These are phyloP conservation scores for Chunga burmeisteri DNA, from an alignment of 2,113 vertebrate genomes.

Conservation along the genomic window DNA sequence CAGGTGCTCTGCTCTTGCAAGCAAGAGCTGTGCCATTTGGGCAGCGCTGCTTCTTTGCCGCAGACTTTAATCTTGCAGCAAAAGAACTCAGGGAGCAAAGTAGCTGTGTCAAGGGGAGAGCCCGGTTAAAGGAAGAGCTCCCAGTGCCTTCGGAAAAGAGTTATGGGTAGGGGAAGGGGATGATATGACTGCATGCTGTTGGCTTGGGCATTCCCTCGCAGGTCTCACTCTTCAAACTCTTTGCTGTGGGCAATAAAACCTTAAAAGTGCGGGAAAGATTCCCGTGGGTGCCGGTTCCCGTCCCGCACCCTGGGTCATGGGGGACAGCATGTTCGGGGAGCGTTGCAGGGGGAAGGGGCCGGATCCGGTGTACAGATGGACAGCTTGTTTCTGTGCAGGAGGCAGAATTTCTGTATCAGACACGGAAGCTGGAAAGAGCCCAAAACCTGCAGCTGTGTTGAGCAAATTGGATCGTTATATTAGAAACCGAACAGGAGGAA, in stretches of 20 bases:
- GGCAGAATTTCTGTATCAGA: background rate
- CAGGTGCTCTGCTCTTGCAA: background rate
- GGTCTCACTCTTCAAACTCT: background rate
- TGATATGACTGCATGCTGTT: background rate
- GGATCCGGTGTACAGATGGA: background rate
- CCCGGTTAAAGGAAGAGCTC: background rate
- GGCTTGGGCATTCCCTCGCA: background rate
- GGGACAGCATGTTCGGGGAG: rapidly evolving
- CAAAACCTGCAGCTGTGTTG: slow-evolving; percentile 45
- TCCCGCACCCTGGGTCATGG: background rate
- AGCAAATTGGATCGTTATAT: slow-evolving; percentile 43
- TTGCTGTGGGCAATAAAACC: background rate
- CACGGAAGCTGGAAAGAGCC: slow-evolving; percentile 27
- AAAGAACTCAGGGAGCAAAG: background rate
- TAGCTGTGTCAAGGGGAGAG: background rate
- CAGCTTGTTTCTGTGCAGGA: background rate
- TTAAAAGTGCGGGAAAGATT: background rate
- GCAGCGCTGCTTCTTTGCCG: background rate
- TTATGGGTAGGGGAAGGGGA: background rate
- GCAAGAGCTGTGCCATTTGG: rapidly evolving
- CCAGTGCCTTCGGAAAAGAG: background rate
- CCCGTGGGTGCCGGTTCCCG: rapidly evolving
- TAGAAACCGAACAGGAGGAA: slow-evolving; percentile 25
- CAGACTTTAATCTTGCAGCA: background rate
- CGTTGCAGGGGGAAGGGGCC: background rate